Evolutionary conservation across 2,888 invertebrate genomes (phyloP).

Genomic region (Piscicola geometra): DNA sequence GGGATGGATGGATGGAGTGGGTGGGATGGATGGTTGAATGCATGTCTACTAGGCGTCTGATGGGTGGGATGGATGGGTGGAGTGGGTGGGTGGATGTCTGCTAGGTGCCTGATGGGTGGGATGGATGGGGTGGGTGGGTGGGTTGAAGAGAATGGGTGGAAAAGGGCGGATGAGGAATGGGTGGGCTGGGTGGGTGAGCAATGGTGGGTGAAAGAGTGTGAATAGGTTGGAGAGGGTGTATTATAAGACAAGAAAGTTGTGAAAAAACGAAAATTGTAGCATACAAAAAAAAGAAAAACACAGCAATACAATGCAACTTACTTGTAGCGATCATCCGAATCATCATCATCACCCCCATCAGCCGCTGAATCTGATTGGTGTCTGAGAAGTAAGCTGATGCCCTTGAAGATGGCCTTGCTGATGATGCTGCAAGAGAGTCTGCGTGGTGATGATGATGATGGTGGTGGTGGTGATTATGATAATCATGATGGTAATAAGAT

Average conservation of each 20-base stretch:
- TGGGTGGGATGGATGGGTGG: too few relatives aligned
- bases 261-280: neutral
- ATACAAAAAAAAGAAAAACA: neutral
- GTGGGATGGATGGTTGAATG: too few relatives aligned
- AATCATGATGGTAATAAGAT: neutral
- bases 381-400: neutral
- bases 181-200: neutral
- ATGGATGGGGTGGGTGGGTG: neutral
- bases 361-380: neutral
- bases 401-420: neutral
- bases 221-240: neutral
- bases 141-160: neutral
- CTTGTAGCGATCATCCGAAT: neutral
- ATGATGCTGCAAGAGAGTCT: constrained; percentile 1
- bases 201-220: neutral
- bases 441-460: neutral
- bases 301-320: neutral
- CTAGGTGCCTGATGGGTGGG: too few relatives aligned
- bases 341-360: too few relatives aligned
- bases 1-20: too few relatives aligned
- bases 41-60: too few relatives aligned
- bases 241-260: neutral
- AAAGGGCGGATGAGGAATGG: too few relatives aligned
- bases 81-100: too few relatives aligned
- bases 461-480: neutral